Conservation (phyloP, 2,888 invertebrate genomes). For the Leucophora obtusa region DNA sequence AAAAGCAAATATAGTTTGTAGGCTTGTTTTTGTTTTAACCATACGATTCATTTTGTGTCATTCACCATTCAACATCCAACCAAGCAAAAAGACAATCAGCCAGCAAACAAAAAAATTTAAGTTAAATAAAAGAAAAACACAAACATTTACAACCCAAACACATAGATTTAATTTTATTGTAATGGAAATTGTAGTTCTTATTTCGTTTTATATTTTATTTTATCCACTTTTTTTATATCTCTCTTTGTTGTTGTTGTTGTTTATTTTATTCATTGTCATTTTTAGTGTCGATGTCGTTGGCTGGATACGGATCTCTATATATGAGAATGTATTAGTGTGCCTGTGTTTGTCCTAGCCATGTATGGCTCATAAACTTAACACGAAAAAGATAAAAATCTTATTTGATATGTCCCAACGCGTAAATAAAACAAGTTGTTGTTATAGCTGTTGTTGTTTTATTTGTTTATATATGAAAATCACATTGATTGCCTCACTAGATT, state of each 20-base stretch:
- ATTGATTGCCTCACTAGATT: conserved; percentile 6
- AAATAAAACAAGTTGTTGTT: conserved; percentile 8
- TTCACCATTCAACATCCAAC: not conserved
- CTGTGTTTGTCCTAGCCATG: not conserved
- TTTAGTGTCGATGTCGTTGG: not conserved
- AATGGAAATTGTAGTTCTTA: not conserved
- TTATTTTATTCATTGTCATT: conserved; percentile 1
- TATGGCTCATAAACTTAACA: conserved; percentile 23
- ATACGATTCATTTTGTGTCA: not conserved
- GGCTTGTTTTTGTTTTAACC: not conserved
- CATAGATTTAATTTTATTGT: conserved; percentile 2
- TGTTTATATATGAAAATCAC: not conserved
- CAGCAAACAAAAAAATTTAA: not conserved
- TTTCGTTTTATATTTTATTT: not conserved
- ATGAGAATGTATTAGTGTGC: not conserved
- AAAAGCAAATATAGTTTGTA: not conserved
- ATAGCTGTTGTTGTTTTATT: not conserved
- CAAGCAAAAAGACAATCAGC: not conserved
- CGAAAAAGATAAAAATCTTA: conserved; percentile 31
- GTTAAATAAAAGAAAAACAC: not conserved
- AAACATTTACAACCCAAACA: not conserved
- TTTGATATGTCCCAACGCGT: conserved; percentile 28
- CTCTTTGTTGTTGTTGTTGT: not conserved
- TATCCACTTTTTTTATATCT: not conserved
- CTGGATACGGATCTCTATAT: not conserved